Percentiles rank a stretch among this genome's conserved stretches.
Conservation (phyloP, 2,797 vertebrate species). For the Gallinago stenura region DNA sequence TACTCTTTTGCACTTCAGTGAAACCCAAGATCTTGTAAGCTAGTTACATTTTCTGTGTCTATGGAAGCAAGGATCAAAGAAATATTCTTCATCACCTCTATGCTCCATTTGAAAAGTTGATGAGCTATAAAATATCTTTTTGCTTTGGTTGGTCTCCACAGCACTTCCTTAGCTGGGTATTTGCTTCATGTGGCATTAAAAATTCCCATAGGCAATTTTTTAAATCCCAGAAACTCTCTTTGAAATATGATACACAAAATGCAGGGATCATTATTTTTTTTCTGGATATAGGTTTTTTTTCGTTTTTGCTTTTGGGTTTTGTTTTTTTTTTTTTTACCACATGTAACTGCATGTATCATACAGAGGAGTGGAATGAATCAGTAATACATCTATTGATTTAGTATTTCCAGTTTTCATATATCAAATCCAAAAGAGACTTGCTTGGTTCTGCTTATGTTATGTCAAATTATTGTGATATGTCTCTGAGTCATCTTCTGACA, state of each 20-base stretch:
- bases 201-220: conserved; percentile 11
- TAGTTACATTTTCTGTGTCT: conserved; percentile 9
- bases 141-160: background rate
- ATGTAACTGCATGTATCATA: background rate
- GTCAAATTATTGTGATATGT: background rate
- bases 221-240: background rate
- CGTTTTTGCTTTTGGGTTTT: background rate
- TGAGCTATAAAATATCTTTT: conserved; percentile 44
- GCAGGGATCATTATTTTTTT: background rate
- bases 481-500: background rate
- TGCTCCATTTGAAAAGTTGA: conserved; percentile 39
- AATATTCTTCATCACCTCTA: conserved; percentile 20
- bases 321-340: background rate
- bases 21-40: background rate
- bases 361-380: background rate
- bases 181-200: background rate
- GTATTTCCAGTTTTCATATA: background rate
- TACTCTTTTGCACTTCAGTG: background rate
- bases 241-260: background rate
- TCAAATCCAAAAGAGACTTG: conserved; percentile 14
- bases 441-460: conserved; percentile 7
- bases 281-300: background rate
- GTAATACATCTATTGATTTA: conserved; percentile 19
- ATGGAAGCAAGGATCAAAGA: conserved; percentile 22
- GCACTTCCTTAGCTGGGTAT: background rate